Evolutionary conservation across 2,797 vertebrate genomes (phyloP).

Genomic region (Phoeniculus purpureus): DNA sequence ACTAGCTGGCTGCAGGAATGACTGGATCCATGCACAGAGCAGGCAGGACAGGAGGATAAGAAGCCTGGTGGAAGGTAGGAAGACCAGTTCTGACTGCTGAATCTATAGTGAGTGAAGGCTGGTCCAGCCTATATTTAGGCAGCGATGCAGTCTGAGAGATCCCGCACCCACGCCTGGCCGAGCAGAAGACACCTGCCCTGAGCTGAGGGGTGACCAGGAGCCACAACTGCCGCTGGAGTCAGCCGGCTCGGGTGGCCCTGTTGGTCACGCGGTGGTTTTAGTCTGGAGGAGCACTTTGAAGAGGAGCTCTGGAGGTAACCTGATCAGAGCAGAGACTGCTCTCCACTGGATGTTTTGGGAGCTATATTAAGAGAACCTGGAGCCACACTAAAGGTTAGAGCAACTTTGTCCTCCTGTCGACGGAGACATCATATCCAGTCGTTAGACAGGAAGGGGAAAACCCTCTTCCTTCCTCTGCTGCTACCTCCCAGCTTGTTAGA

Average conservation of each 20-base stretch:
- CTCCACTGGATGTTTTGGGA: neutral
- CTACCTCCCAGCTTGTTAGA: neutral
- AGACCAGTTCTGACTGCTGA: neutral
- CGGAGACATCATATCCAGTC: neutral
- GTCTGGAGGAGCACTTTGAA: neutral
- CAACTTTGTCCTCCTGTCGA: neutral
- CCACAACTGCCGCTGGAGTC: neutral
- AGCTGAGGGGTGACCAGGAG: neutral
- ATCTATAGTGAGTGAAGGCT: fast-evolving
- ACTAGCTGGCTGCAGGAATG: fast-evolving
- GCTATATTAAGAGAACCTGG: slow-evolving; percentile 37
- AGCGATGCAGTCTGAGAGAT: neutral
- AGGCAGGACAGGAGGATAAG: neutral
- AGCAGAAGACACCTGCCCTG: neutral
- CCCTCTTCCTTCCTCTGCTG: neutral
- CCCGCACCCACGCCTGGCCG: fast-evolving
- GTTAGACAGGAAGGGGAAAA: neutral
- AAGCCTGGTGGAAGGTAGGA: neutral
- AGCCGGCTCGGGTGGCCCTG: neutral
- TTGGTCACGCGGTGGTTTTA: neutral
- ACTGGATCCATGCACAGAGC: neutral
- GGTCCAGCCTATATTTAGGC: neutral
- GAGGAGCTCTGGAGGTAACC: slow-evolving; percentile 25
- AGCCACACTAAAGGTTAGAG: neutral
- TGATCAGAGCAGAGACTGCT: neutral